Evolutionary conservation across 1,140 invertebrate genomes (phyloP), one percentile per base, ranked within the genome.

Genomic region (Octopus bimaculoides): DNA sequence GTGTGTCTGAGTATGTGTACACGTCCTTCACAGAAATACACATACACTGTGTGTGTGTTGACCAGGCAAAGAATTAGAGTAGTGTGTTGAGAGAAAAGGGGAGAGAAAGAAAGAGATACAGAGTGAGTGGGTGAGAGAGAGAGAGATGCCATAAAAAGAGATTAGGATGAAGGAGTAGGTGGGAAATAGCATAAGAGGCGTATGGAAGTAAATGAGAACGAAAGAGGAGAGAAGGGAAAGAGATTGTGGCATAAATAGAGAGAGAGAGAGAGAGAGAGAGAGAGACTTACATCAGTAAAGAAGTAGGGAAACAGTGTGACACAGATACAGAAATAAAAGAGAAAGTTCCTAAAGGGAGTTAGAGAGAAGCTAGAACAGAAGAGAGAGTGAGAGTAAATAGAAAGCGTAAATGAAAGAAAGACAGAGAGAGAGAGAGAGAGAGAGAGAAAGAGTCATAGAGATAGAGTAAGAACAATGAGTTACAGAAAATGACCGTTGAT

Each of bases 151-250:
- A 9, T 55, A 69, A 9, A 41, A 56, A 74, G 76, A 52, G 10
- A 54, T 8, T 52, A 53, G 79, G 75, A n/a, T 12, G 9, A 26
- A 77, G 20, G 14, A 54, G 9, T 17, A n/a, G 74, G 26, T 8
- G 9, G 52, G 26, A 10, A n/a, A 17, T 10, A 52, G n/a, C 7
- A 9, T n/a, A 76, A 41, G 56, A 78, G 52, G 54, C 54, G 69
- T 26, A 76, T 54, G 96, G 83, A 84, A 96, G 83, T 84, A 94
- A 87, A 88, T 87, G 77, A 78, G 55, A 81, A 56, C 87, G 78
- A 9, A 54, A 4, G 66, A 53, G 77, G 87, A 88, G 87, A 83
- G n/a, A 77, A 78, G 79, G 52, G 77, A 80, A 79, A 74, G 79
- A 75, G 76, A 66, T 73, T 61, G 81, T 69, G 81, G 80, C 77